These are phyloP conservation scores for Nomada ferruginata DNA, from an alignment of 2,888 invertebrate genomes.

Conservation along the genomic window DNA sequence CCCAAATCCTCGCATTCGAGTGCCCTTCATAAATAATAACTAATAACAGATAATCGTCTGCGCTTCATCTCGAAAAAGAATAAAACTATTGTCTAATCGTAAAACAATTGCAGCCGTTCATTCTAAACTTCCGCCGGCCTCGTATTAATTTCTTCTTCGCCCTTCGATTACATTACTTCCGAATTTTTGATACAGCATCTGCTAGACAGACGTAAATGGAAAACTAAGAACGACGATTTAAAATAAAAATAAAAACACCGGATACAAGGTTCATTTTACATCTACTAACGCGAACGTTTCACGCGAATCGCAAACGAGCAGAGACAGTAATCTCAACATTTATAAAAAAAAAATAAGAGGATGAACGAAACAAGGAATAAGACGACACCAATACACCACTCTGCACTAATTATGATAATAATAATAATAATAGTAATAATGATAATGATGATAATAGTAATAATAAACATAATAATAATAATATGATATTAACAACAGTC, in stretches of 20 bases:
- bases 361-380: not conserved
- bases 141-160: not conserved
- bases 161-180: no score
- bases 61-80: no score
- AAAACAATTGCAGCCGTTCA: not conserved
- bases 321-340: not conserved
- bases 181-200: not conserved
- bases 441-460: no score
- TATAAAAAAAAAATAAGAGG: not conserved
- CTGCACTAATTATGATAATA: not conserved
- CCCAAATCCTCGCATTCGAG: conserved; percentile 17
- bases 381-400: not conserved
- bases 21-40: not conserved
- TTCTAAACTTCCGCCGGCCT: no score
- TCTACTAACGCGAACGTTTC: not conserved
- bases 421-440: not conserved
- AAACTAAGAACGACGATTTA: not conserved
- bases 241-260: not conserved
- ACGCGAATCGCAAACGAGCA: not conserved
- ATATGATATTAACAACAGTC: not conserved
- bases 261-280: not conserved
- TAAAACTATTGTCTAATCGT: not conserved
- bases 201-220: not conserved
- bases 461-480: no score
- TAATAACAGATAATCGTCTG: not conserved